A percentile compares a stretch with the other conserved stretches of the same genome.
phyloP scores from a whole-genome alignment of 1,140 invertebrate genomes.

The Agraylea sexmaculata region DNA sequence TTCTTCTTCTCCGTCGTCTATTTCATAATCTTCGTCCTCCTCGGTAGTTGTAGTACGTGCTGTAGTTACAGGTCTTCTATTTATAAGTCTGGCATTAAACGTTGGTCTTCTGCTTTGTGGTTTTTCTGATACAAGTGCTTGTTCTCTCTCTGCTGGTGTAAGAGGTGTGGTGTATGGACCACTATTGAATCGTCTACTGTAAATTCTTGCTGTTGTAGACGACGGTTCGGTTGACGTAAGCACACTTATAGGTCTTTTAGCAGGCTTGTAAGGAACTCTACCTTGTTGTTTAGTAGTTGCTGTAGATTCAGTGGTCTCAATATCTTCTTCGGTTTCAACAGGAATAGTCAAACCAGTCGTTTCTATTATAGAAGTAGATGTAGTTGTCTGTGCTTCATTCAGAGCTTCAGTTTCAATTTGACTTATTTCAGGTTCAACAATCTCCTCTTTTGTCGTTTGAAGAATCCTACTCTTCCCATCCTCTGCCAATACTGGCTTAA shows the following conservation, averaged over 20 bases:
- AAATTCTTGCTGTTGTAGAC: constrained; percentile 30
- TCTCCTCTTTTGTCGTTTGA: not conserved
- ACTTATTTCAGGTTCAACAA: not conserved
- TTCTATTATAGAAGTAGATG: not conserved
- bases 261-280: constrained; percentile 32
- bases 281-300: constrained; percentile 14
- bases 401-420: not conserved
- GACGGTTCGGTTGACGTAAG: constrained; percentile 31
- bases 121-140: constrained; percentile 18
- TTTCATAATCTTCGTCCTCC: constrained; percentile 37
- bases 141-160: constrained; percentile 27
- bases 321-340: constrained; percentile 17
- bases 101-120: constrained; percentile 28
- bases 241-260: constrained; percentile 29
- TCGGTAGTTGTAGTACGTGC: constrained; percentile 35
- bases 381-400: not conserved
- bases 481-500: constrained; percentile 24
- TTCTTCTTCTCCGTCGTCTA: constrained; percentile 36
- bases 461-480: constrained; percentile 13
- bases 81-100: constrained; percentile 28
- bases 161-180: constrained; percentile 35
- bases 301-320: constrained; percentile 11
- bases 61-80: constrained; percentile 30
- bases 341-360: constrained; percentile 31
- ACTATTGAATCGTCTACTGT: constrained; percentile 38